Evolutionary conservation across 2,888 invertebrate species (phyloP).

Genomic region (Agrotis ipsilon): DNA sequence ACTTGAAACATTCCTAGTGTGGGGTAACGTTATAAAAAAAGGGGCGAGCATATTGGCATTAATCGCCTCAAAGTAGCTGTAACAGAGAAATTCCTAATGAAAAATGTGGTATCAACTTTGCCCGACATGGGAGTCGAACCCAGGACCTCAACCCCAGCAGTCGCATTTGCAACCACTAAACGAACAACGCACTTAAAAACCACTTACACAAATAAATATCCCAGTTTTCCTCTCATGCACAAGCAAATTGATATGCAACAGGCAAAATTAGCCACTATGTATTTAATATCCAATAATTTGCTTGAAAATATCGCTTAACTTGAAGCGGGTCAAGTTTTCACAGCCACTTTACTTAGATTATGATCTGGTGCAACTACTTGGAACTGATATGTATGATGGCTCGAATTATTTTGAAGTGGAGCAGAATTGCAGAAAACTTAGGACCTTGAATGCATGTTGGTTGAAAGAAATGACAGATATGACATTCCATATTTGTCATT

Average conservation of each 20-base stretch:
- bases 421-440: constrained; percentile 48
- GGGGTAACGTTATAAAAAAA: too few relatives aligned
- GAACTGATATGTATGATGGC: constrained; percentile 30
- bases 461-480: background rate
- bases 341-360: constrained; percentile 43
- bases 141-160: too few relatives aligned
- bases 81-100: too few relatives aligned
- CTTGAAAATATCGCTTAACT: constrained; percentile 37
- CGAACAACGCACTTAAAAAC: background rate
- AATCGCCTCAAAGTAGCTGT: too few relatives aligned
- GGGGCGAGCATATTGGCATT: too few relatives aligned
- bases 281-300: constrained; percentile 51
- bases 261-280: constrained; percentile 28
- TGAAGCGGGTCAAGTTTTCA: constrained; percentile 62
- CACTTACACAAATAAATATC: background rate
- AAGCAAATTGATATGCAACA: constrained; percentile 33
- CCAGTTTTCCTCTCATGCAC: constrained; percentile 20
- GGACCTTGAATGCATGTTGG: constrained; percentile 55
- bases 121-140: too few relatives aligned
- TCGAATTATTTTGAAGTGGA: constrained; percentile 63
- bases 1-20: too few relatives aligned
- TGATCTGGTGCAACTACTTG: constrained; percentile 42
- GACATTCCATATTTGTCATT: too few relatives aligned
- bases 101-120: too few relatives aligned
- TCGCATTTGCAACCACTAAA: too few relatives aligned